A percentile compares a stretch with the other conserved stretches of the same genome.
Conservation (phyloP, 2,797 vertebrate genomes). For the Scolopax bukidnonensis region DNA sequence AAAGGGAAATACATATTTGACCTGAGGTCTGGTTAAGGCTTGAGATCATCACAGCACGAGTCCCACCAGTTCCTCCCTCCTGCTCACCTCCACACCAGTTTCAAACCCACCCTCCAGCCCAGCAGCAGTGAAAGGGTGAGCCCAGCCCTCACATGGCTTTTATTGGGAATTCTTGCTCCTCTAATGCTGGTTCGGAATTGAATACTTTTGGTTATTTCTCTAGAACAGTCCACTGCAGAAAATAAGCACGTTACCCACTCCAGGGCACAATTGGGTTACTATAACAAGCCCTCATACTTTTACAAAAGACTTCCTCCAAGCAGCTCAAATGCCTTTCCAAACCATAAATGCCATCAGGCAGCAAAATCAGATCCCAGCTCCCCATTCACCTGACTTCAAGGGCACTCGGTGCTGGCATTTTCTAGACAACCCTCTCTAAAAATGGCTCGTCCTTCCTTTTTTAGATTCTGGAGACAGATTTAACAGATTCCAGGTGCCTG, state of each 20-base stretch:
- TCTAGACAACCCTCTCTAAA: not conserved
- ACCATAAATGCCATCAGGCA: not conserved
- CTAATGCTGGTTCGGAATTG: too few relatives aligned
- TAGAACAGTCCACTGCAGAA: not conserved
- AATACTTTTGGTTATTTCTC: not conserved
- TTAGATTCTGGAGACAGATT: not conserved
- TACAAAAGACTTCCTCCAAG: not conserved
- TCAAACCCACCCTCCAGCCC: not conserved
- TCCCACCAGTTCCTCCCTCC: not conserved
- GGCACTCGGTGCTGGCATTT: not conserved
- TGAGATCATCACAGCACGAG: not conserved
- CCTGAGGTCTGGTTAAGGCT: not conserved
- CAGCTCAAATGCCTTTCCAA: not conserved
- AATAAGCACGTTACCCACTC: not conserved
- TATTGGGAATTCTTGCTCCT: not conserved
- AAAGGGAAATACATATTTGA: not conserved
- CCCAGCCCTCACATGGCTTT: fast-evolving
- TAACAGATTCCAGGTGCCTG: not conserved
- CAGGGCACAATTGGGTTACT: fast-evolving
- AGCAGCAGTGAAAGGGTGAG: fast-evolving
- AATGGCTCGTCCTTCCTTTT: too few relatives aligned
- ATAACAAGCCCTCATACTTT: not conserved
- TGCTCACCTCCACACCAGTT: not conserved
- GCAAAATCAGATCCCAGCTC: not conserved
- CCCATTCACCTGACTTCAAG: not conserved